phyloP scores from a whole-genome alignment of 2,113 vertebrate genomes.

The Columba livia region DNA sequence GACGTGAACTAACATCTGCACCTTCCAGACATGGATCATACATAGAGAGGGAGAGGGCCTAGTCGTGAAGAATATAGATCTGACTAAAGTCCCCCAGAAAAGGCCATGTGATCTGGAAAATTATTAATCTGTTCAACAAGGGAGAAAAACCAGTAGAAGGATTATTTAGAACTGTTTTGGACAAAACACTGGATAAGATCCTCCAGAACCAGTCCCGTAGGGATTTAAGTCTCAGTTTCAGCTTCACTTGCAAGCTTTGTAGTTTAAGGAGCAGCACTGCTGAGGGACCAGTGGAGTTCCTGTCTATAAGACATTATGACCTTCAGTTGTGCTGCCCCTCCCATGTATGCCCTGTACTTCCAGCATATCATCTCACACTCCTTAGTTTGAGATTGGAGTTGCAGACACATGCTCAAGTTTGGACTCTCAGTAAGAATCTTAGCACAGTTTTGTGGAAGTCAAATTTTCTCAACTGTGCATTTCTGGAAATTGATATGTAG shows the following conservation, averaged over 20 bases:
- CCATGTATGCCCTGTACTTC: not conserved
- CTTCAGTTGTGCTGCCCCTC: not conserved
- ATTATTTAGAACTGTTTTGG: not conserved
- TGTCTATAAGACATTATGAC: not conserved
- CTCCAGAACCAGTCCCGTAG: not conserved
- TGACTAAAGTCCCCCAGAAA: not conserved
- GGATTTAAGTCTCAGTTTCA: not conserved
- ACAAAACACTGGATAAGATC: not conserved
- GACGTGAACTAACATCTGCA: not conserved
- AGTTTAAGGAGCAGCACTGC: not conserved
- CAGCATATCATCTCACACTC: not conserved
- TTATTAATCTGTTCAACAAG: not conserved
- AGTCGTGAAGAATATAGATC: not conserved
- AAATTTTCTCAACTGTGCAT: not conserved
- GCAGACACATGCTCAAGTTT: not conserved
- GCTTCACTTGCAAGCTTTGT: not conserved
- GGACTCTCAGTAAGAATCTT: not conserved
- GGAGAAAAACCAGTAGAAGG: not conserved
- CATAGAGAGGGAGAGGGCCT: not conserved
- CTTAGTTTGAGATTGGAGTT: not conserved
- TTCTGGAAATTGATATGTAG: not conserved
- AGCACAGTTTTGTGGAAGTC: not conserved
- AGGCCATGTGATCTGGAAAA: not conserved
- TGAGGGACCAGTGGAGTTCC: not conserved
- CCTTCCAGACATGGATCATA: not conserved